Evolutionary conservation across 2,888 invertebrate species (phyloP).

Genomic region (Amphipyra berbera): DNA sequence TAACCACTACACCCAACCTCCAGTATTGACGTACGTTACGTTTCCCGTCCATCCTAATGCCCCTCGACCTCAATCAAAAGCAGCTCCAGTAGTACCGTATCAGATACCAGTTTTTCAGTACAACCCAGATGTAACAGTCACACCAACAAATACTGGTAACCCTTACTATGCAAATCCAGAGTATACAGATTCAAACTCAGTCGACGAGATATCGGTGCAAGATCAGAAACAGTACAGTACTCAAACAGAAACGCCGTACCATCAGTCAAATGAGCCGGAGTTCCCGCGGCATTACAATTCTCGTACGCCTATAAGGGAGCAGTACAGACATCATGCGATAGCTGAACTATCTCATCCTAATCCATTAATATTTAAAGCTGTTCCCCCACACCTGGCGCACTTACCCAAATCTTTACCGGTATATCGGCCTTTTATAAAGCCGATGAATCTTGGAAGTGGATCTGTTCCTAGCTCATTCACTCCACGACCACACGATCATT

Average conservation of each 20-base stretch:
- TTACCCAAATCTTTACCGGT: conserved; percentile 82
- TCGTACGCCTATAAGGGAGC: conserved; percentile 73
- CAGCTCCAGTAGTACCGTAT: conserved; percentile 74
- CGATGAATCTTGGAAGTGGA: conserved; percentile 74
- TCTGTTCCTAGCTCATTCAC: conserved; percentile 65
- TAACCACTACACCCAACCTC: conserved; percentile 67
- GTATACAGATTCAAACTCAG: conserved; percentile 72
- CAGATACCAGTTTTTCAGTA: conserved; percentile 78
- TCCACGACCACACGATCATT: conserved; percentile 69
- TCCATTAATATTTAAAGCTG: conserved; percentile 75
- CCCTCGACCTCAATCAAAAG: conserved; percentile 63
- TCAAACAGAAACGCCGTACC: conserved; percentile 71
- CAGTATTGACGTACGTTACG: conserved; percentile 72
- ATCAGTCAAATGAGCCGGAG: conserved; percentile 64
- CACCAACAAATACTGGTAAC: conserved; percentile 71
- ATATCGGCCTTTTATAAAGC: conserved; percentile 77
- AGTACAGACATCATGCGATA: conserved; percentile 63
- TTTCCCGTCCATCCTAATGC: conserved; percentile 75
- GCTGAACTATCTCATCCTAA: conserved; percentile 80
- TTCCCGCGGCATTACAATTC: conserved; percentile 79
- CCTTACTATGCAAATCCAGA: conserved; percentile 72
- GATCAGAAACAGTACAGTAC: conserved; percentile 72
- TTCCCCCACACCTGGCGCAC: conserved; percentile 78
- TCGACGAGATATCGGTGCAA: conserved; percentile 72
- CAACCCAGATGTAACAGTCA: conserved; percentile 63